Conservation (phyloP, 1,140 invertebrate genomes). For the Bombus cullumanus region DNA sequence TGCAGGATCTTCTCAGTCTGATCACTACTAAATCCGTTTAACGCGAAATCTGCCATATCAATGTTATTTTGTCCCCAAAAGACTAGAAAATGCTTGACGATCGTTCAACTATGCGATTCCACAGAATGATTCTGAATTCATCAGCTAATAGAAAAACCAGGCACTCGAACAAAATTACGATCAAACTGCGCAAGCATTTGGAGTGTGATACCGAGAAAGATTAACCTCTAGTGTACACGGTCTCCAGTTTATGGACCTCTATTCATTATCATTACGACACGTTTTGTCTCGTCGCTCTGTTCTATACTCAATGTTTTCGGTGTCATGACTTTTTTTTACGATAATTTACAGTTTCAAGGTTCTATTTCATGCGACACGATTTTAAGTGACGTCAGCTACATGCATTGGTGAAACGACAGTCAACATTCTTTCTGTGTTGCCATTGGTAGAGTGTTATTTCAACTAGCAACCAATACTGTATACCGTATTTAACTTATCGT, state of each 20-base stretch:
- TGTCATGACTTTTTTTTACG: slow-evolving; percentile 63
- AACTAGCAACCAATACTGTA: neutral
- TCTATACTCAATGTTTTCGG: slow-evolving; percentile 53
- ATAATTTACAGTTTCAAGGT: slow-evolving; percentile 66
- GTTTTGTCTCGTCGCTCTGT: slow-evolving; percentile 41
- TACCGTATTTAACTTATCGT: neutral
- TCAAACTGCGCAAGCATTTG: slow-evolving; percentile 66
- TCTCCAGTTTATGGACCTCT: slow-evolving; percentile 1
- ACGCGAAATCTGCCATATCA: slow-evolving; percentile 79
- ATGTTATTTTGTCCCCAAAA: slow-evolving; percentile 15
- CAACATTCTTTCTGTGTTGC: slow-evolving; percentile 5
- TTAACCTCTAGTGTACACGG: slow-evolving; percentile 65
- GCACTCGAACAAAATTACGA: slow-evolving; percentile 61
- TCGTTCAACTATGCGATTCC: slow-evolving; percentile 30
- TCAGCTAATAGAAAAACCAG: slow-evolving; percentile 73
- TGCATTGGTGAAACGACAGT: slow-evolving; percentile 43
- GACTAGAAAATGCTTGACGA: slow-evolving; percentile 39
- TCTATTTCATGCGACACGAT: slow-evolving; percentile 58
- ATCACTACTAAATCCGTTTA: slow-evolving; percentile 87
- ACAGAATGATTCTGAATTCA: slow-evolving; percentile 62
- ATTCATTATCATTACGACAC: slow-evolving; percentile 47
- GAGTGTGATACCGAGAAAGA: slow-evolving; percentile 58
- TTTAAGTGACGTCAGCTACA: slow-evolving; percentile 42
- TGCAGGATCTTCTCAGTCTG: slow-evolving; percentile 94
- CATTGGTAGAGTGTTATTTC: slow-evolving; percentile 38